Percentiles rank a stretch among this genome's conserved stretches.
Conservation (phyloP, 2,797 vertebrate genomes). For the Neosilurus mollespiculum region DNA sequence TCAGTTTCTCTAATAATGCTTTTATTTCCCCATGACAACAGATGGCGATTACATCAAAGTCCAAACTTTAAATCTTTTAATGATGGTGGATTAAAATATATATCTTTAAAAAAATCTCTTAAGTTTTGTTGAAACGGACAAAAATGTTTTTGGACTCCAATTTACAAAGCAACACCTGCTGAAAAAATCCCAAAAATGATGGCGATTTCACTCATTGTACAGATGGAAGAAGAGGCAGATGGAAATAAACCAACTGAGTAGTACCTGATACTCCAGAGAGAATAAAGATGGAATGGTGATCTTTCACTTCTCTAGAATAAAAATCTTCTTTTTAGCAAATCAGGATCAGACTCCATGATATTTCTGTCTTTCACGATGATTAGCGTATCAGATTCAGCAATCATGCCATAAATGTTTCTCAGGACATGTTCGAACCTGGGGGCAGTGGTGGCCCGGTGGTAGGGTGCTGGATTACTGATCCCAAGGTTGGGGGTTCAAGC, state of each 20-base stretch:
- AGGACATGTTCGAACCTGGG: too few relatives aligned
- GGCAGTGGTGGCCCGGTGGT: too few relatives aligned
- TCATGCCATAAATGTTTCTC: too few relatives aligned
- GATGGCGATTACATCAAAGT: not conserved
- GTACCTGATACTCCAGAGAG: not conserved
- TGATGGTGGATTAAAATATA: not conserved
- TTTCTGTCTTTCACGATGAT: too few relatives aligned
- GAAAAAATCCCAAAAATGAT: not conserved
- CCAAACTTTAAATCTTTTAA: constrained; percentile 4
- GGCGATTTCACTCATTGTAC: not conserved
- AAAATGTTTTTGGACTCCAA: not conserved
- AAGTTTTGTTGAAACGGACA: not conserved
- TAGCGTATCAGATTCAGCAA: too few relatives aligned
- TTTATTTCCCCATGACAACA: not conserved
- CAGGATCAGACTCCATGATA: too few relatives aligned
- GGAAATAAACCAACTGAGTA: not conserved
- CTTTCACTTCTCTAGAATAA: not conserved
- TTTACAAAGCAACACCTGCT: not conserved
- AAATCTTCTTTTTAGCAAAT: not conserved
- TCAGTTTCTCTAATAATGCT: not conserved
- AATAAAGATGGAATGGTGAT: not conserved
- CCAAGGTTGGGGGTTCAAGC: too few relatives aligned
- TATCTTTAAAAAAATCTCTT: not conserved
- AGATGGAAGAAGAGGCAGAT: not conserved
- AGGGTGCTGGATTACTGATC: too few relatives aligned